Percentiles rank a stretch among this genome's conserved stretches.
Evolutionary conservation across 2,888 invertebrate species (phyloP).

Genomic region (Allacma fusca): DNA sequence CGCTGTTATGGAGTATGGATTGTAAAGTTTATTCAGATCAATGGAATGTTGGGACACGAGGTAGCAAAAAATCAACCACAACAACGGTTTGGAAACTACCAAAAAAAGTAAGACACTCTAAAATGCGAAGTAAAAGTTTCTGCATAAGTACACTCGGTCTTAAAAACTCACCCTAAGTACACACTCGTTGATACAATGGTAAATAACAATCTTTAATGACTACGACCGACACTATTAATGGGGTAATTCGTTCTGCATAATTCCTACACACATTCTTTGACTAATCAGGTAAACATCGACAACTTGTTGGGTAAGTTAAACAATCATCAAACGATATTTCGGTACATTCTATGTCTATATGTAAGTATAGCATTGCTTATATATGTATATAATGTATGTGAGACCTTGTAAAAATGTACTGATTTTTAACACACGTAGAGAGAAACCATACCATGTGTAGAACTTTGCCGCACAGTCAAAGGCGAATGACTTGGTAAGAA

Average conservation of each 20-base stretch:
- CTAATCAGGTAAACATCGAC: slow-evolving; percentile 12
- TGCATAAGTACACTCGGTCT: neutral
- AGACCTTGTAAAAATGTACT: slow-evolving; percentile 12
- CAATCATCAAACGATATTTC: neutral
- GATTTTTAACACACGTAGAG: slow-evolving; percentile 1
- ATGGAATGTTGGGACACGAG: slow-evolving; percentile 2
- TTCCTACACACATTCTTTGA: neutral
- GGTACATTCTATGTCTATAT: neutral
- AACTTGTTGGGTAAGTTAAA: neutral
- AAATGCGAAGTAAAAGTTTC: neutral
- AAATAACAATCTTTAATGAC: slow-evolving; percentile 1
- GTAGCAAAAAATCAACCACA: slow-evolving; percentile 7
- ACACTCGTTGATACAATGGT: neutral
- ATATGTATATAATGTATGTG: too few species aligned
- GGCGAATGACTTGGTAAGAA: slow-evolving; percentile 5
- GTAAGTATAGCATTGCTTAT: neutral
- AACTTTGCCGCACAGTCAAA: neutral
- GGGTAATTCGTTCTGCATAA: neutral
- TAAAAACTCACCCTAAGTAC: neutral
- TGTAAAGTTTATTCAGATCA: slow-evolving; percentile 10
- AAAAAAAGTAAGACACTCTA: neutral
- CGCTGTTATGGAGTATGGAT: too few species aligned
- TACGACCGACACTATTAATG: neutral
- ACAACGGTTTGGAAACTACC: neutral
- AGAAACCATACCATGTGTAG: slow-evolving; percentile 3